Evolutionary conservation across 2,888 invertebrate genomes (phyloP), one percentile per base, ranked within the genome.

Genomic region (Oscheius sp.): DNA sequence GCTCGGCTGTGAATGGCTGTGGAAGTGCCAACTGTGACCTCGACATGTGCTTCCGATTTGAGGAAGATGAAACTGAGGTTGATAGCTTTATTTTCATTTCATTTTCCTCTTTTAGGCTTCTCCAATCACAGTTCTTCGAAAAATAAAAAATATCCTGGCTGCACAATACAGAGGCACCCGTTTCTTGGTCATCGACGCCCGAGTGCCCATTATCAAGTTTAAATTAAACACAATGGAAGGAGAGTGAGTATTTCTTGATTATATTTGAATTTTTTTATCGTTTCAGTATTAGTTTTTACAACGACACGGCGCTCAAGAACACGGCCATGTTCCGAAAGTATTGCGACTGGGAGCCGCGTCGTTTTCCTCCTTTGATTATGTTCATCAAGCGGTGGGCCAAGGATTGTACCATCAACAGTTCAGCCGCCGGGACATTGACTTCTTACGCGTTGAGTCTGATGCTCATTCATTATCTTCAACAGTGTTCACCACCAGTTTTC

Each of bases 361-460:
- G 92, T 71, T 91, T 92, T 0, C 76, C 82, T 5, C 84, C 86
- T 16, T 83, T 83, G n/a, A 80, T 79, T 41, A 52, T 77, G 35
- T 77, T 76, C 29, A 45, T 79, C 2, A 81, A 81, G 41, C 41
- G 90, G 71, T 91, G 92, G 87, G 91, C 91, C 1, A 92, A 92
- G 88, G 89, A 90, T 76, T 77, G 82, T 59, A 79, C 74, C 29
- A 81, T 92, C 61, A 91, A 91, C 59, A 92, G 92, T 89, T 92
- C 92, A 0, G 91, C 91, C 0, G 88, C 90, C 72, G 92, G 92
- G 45, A 91, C 91, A 73, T 88, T 92, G 46, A 92, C 92, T 21
- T 92, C 92, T 1, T 92, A 92, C 85, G 91, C 91, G 25, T 92
- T 91, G 86, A 91, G 91, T 75, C 84, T 92, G 56, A 91, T 92